Evolutionary conservation across 2,797 vertebrate species (phyloP), one percentile per base, ranked within the genome.

Genomic region (Protonibea diacanthus): DNA sequence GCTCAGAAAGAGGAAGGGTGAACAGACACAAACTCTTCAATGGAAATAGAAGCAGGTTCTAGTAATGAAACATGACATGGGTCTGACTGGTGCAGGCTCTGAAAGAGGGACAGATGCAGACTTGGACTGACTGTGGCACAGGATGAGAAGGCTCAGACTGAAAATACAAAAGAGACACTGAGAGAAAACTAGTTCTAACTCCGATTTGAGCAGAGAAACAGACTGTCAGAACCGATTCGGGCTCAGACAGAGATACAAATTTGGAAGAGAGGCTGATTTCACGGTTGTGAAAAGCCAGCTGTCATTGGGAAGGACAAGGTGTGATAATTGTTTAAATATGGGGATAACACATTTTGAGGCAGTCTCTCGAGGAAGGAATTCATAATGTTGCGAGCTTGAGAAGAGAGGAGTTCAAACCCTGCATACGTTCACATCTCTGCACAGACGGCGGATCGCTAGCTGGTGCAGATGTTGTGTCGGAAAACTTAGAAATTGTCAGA

Each of bases 21-120:
- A 58, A 25, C 15, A 52, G 48, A 57, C 58, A 10, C 17, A 47
- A 27, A 44, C 53, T 56, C 17, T 10, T 49, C 29, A 6, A 29
- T 2, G 45, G 27, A 42, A 63, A 47, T 0, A 65, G 27, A 44
- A 21, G 29, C 48, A 5, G 17, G 52, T 12, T 52, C 29, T 52
- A 56, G n/a, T 58, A 53, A 65, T 64, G 21, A 33, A 71, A 56
- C 56, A 44, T 27, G 68, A 72, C 44, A 21, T 21, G 15, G 33
- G 25, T 58, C 25, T 63, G 66, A 76, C 33, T 33, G 33, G 7
- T 33, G 33, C 33, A 8, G 33, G 33, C 33, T 33, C 33, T 33
- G 7, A 8, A 60, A 13, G 14, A 49, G 49, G 66, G 29, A 29
- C 17, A 12, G 45, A 18, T 49, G 14, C 44, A 18, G n/a, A 21